A percentile compares a stretch with the other conserved stretches of the same genome.
These are phyloP conservation scores for Nasonia vitripennis DNA, from an alignment of 1,140 invertebrate species.

Conservation along the genomic window DNA sequence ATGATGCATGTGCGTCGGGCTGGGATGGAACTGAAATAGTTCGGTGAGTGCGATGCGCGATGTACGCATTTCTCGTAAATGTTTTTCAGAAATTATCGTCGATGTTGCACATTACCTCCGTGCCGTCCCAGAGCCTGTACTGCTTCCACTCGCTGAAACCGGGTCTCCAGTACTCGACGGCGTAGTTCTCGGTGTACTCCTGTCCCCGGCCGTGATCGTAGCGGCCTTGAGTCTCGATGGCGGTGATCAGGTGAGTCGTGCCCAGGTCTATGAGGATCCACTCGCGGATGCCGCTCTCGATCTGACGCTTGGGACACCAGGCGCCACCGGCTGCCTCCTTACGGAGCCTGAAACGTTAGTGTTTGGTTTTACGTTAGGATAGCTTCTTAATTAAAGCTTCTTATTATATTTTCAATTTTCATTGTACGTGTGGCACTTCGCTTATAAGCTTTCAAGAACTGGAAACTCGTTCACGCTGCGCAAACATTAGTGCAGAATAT, in stretches of 20 bases:
- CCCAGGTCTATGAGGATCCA: conserved; percentile 87
- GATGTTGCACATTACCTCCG: conserved; percentile 73
- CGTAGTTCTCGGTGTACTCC: conserved; percentile 85
- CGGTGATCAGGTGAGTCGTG: conserved; percentile 80
- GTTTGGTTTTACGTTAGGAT: background rate
- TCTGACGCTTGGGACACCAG: conserved; percentile 87
- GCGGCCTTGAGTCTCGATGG: conserved; percentile 86
- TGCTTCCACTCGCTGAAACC: conserved; percentile 79
- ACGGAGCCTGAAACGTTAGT: conserved; percentile 78
- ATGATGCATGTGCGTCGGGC: background rate
- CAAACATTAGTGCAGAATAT: too few relatives aligned
- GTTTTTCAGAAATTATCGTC: background rate
- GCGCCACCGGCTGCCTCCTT: conserved; percentile 86
- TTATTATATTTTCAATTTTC: too few relatives aligned
- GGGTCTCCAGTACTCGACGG: conserved; percentile 84
- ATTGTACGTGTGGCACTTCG: too few relatives aligned
- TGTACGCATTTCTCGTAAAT: background rate
- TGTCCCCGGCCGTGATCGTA: conserved; percentile 86
- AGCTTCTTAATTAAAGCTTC: too few relatives aligned
- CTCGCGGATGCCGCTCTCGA: conserved; percentile 81
- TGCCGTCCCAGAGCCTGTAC: conserved; percentile 80
- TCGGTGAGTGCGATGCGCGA: background rate
- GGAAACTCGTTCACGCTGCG: too few relatives aligned
- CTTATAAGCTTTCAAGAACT: too few relatives aligned
- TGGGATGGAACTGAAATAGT: background rate